Conservation (phyloP, 2,113 vertebrate species). For the Platysteira castanea region DNA sequence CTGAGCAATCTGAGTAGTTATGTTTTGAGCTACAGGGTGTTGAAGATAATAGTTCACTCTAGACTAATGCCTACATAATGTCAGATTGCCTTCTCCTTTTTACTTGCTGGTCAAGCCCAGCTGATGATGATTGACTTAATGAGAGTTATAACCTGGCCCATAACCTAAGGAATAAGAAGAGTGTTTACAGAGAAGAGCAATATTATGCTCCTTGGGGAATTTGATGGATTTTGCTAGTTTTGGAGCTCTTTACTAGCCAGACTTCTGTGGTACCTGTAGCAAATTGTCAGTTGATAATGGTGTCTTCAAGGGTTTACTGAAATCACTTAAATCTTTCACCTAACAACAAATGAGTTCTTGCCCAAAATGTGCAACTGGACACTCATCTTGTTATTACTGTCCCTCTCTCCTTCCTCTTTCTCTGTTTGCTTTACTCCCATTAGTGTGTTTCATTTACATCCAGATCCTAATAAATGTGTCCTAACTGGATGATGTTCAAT, state of each 20-base stretch:
- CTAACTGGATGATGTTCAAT: background rate
- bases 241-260: background rate
- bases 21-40: constrained; percentile 23
- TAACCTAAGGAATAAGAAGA: constrained; percentile 15
- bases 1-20: constrained; percentile 51
- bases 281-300: background rate
- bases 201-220: constrained; percentile 27
- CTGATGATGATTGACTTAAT: constrained; percentile 47
- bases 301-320: background rate
- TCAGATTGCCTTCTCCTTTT: constrained; percentile 35
- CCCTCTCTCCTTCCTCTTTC: background rate
- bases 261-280: background rate
- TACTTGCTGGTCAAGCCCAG: constrained; percentile 22
- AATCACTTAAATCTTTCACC: background rate
- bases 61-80: constrained; percentile 16
- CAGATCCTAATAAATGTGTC: background rate
- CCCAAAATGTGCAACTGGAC: background rate
- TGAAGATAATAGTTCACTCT: constrained; percentile 43
- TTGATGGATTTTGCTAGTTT: constrained; percentile 19
- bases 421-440: background rate
- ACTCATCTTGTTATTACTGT: background rate
- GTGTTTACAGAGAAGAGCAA: constrained; percentile 6
- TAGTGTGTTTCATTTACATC: background rate
- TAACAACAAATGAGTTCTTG: background rate
- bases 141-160: background rate